Percentiles rank a stretch among this genome's conserved stretches.
These are phyloP conservation scores for Chamaedrilus cognettii DNA, from an alignment of 2,888 invertebrate genomes.

Conservation along the genomic window DNA sequence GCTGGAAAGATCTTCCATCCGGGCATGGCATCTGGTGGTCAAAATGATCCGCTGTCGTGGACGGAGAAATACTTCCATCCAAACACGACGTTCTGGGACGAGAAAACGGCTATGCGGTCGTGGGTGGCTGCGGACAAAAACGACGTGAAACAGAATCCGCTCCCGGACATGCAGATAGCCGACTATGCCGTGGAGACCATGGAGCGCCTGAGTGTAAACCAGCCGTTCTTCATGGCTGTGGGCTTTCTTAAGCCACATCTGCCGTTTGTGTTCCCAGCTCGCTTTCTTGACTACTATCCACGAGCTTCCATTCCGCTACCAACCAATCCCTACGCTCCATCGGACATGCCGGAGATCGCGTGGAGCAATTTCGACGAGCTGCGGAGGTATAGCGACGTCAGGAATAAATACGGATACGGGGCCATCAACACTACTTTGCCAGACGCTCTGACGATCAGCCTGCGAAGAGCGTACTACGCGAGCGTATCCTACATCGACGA, in stretches of 20 bases:
- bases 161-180: conserved; percentile 32
- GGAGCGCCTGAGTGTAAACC: conserved; percentile 12
- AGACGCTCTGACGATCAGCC: conserved; percentile 11
- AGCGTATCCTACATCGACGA: conserved; percentile 26
- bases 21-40: conserved; percentile 66
- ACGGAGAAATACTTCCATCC: conserved; percentile 38
- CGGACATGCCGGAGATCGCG: conserved; percentile 40
- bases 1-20: conserved; percentile 34
- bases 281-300: conserved; percentile 33
- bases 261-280: conserved; percentile 37
- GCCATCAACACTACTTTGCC: conserved; percentile 43
- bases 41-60: conserved; percentile 58
- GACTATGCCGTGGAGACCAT: conserved; percentile 28
- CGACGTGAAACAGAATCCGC: conserved; percentile 24
- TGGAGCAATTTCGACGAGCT: conserved; percentile 42
- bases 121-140: conserved; percentile 40
- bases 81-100: conserved; percentile 20
- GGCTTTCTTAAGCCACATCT: conserved; percentile 40
- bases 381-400: conserved; percentile 36
- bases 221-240: conserved; percentile 40
- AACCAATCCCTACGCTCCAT: conserved; percentile 40
- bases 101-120: conserved; percentile 23
- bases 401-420: conserved; percentile 36
- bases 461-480: conserved; percentile 34
- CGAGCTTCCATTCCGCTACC: conserved; percentile 34